Evolutionary conservation across 2,797 vertebrate species (phyloP), one percentile per base, ranked within the genome.

Genomic region (Percopsis omiscomaycus): DNA sequence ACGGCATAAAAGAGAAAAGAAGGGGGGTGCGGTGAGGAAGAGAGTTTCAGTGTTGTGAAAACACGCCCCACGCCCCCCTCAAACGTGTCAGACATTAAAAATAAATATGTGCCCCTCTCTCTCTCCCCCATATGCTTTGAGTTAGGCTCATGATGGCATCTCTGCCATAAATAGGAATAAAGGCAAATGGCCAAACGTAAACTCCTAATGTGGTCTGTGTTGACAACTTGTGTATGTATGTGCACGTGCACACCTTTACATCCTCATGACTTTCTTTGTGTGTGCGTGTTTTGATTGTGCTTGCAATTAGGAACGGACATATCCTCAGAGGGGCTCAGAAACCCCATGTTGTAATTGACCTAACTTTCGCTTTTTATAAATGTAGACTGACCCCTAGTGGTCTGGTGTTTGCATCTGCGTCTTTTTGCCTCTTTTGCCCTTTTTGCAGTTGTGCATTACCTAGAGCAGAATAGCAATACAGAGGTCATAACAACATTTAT

Each of bases 351-450:
- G 15, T 4, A 65, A 71, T 42, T 59, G 28, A 66, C 49, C 49
- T 47, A 14, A 1, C 0, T 64, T 71, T 29, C 14, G n/a, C 53
- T 48, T 59, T 71, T 22, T 32, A 68, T 59, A 57, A 68, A 42
- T 37, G 12, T 22, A 70, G 47, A 32, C 71, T 86, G 85, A 66
- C 88, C 83, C 81, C 91, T 91, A 85, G 86, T 83, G 92, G 81
- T 3, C 15, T 0, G 28, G 0, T 72, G 57, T 49, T 60, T 84
- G 65, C 71, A 76, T 32, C 37, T 42, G 2, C 14, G 0, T 0
- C 0, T 37, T 30, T 9, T 0, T 5, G 3, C 28, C 0, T 56
- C n/a, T 57, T 3, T 16, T 5, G 13, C 9, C 42, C 3, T 0
- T 12, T 4, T 14, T 64, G 10, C 14, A 27, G 0, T 44, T 8